Evolutionary conservation across 2,113 vertebrate genomes (phyloP).

Genomic region (Parotia lawesii): DNA sequence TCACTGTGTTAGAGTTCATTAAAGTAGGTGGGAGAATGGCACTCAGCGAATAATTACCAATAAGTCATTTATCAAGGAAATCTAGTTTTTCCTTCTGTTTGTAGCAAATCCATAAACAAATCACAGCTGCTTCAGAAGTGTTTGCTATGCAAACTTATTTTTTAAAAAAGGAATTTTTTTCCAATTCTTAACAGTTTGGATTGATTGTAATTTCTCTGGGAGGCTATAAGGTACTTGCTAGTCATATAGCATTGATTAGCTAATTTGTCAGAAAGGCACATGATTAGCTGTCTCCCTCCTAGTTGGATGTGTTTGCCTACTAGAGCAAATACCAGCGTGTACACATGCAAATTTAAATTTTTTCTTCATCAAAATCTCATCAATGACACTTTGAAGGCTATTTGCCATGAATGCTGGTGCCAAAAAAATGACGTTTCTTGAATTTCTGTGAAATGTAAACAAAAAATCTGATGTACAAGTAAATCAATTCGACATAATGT

Average conservation of each 20-base stretch:
- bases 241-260: not conserved
- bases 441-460: not conserved
- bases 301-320: not conserved
- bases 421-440: not conserved
- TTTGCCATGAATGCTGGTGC: not conserved
- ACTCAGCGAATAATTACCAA: constrained; percentile 29
- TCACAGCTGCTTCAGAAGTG: not conserved
- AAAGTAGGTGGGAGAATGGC: not conserved
- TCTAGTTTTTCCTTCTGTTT: not conserved
- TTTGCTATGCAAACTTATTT: not conserved
- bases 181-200: not conserved
- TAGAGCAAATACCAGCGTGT: not conserved
- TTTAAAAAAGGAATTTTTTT: not conserved
- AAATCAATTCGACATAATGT: not conserved
- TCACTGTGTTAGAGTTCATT: not conserved
- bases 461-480: not conserved
- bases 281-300: not conserved
- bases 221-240: not conserved
- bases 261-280: not conserved
- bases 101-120: not conserved
- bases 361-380: not conserved
- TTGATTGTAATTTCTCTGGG: not conserved
- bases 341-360: not conserved
- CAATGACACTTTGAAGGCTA: not conserved
- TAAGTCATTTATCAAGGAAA: constrained; percentile 27